Conservation (phyloP, 2,888 invertebrate genomes). For the Tyria jacobaeae region DNA sequence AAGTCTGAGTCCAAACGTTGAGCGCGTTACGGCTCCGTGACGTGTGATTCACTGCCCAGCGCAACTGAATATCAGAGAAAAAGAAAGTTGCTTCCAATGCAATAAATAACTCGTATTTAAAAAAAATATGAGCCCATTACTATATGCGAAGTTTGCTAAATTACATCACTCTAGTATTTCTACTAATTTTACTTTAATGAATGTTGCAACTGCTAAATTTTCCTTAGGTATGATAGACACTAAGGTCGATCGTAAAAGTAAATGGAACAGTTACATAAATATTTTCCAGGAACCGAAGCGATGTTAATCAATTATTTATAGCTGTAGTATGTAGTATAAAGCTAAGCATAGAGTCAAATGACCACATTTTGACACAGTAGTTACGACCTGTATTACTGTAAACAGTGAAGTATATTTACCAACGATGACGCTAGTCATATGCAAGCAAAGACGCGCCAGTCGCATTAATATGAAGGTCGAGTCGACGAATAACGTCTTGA, state of each 20-base stretch:
- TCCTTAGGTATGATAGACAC: not conserved
- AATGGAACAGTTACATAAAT: not conserved
- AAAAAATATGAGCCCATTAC: slow-evolving; percentile 16
- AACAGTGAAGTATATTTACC: slow-evolving; percentile 58
- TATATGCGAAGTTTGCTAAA: slow-evolving; percentile 13
- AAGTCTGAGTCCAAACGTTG: slow-evolving; percentile 12
- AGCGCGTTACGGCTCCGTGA: slow-evolving; percentile 18
- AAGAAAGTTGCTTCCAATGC: slow-evolving; percentile 42
- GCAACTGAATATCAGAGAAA: slow-evolving; percentile 31
- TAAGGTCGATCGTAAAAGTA: slow-evolving; percentile 1
- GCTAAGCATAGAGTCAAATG: slow-evolving; percentile 16
- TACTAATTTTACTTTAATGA: not conserved
- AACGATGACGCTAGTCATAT: slow-evolving; percentile 65
- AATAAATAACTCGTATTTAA: slow-evolving; percentile 21
- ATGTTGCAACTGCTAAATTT: not conserved
- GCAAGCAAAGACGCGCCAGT: slow-evolving; percentile 63
- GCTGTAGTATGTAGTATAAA: not conserved
- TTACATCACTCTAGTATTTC: slow-evolving; percentile 6
- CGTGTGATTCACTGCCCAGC: slow-evolving; percentile 33
- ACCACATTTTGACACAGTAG: slow-evolving; percentile 33
- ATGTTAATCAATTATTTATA: too few relatives aligned
- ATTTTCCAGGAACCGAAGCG: too few relatives aligned
- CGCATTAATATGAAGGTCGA: slow-evolving; percentile 69
- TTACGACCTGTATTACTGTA: slow-evolving; percentile 45
- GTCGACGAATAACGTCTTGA: slow-evolving; percentile 61